phyloP scores from a whole-genome alignment of 2,888 invertebrate species.

The Oeneis ivallda region DNA sequence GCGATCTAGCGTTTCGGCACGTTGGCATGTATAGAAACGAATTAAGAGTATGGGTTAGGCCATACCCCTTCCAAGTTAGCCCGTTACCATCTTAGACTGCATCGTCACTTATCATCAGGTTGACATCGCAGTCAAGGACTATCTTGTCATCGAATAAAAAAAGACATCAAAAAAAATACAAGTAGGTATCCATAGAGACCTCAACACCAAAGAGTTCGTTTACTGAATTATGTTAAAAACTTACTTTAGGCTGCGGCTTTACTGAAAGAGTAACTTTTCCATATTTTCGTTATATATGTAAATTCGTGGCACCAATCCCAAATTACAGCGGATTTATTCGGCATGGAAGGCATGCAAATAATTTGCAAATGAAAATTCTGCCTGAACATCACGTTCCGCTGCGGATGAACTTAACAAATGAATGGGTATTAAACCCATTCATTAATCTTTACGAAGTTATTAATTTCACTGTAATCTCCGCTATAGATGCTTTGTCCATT shows the following conservation, averaged over 20 bases:
- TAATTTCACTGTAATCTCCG: background rate
- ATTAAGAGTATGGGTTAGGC: too few species aligned
- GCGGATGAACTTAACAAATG: conserved; percentile 24
- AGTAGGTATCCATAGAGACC: background rate
- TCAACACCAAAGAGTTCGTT: background rate
- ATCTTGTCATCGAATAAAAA: too few species aligned
- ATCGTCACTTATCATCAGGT: too few species aligned
- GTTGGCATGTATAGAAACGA: too few species aligned
- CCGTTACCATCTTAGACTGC: too few species aligned
- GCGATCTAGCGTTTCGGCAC: too few species aligned
- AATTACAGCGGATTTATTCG: conserved; percentile 2
- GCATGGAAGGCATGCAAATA: conserved; percentile 16
- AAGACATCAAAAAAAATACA: too few species aligned
- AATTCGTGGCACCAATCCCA: conserved; percentile 11
- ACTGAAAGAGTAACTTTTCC: background rate
- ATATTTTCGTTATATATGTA: conserved; percentile 15
- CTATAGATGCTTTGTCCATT: too few species aligned
- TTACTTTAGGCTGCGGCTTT: background rate
- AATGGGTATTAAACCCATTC: conserved; percentile 22
- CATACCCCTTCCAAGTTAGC: too few species aligned
- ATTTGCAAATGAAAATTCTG: conserved; percentile 28
- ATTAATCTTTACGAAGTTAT: background rate
- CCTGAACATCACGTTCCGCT: conserved; percentile 21
- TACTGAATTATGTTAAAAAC: background rate
- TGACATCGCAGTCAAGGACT: too few species aligned